Evolutionary conservation across 2,888 invertebrate species (phyloP).

Genomic region (Hirtodrosophila trivittata): DNA sequence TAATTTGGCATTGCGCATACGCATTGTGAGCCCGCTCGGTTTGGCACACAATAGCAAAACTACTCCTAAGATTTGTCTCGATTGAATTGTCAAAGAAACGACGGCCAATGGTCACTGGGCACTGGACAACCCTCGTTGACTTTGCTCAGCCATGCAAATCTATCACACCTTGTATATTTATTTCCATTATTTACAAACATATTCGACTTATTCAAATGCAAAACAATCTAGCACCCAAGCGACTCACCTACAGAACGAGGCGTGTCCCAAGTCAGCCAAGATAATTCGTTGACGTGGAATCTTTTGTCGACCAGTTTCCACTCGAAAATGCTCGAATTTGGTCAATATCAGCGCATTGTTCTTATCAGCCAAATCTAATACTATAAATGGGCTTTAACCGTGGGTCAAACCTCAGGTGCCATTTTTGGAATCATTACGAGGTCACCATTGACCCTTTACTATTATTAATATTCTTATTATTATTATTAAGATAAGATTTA

Average conservation of each 20-base stretch:
- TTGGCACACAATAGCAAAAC: slow-evolving; percentile 20
- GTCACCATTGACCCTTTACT: no score
- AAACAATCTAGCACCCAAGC: slow-evolving; percentile 50
- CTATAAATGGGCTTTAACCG: no score
- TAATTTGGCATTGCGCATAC: slow-evolving; percentile 58
- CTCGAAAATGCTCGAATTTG: slow-evolving; percentile 6
- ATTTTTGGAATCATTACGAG: no score
- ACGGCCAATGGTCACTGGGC: slow-evolving; percentile 17
- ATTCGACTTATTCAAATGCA: slow-evolving; percentile 73
- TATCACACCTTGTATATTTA: slow-evolving; percentile 25
- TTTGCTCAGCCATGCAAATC: slow-evolving; percentile 49
- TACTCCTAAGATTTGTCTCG: slow-evolving; percentile 23
- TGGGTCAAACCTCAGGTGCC: no score
- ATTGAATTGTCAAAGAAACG: slow-evolving; percentile 47
- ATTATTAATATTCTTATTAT: no score
- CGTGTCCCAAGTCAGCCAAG: slow-evolving; percentile 46
- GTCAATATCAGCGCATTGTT: slow-evolving; percentile 30
- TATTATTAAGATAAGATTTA: no score
- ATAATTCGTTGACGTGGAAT: slow-evolving; percentile 47
- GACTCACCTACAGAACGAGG: slow-evolving; percentile 51
- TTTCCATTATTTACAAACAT: slow-evolving; percentile 54
- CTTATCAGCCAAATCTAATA: slow-evolving; percentile 40
- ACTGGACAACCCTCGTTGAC: slow-evolving; percentile 44
- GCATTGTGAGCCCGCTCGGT: slow-evolving; percentile 33
- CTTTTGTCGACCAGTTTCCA: slow-evolving; percentile 22